A percentile compares a stretch with the other conserved stretches of the same genome.
These are phyloP conservation scores for Channa striata DNA, from an alignment of 2,797 vertebrate species.

Conservation along the genomic window DNA sequence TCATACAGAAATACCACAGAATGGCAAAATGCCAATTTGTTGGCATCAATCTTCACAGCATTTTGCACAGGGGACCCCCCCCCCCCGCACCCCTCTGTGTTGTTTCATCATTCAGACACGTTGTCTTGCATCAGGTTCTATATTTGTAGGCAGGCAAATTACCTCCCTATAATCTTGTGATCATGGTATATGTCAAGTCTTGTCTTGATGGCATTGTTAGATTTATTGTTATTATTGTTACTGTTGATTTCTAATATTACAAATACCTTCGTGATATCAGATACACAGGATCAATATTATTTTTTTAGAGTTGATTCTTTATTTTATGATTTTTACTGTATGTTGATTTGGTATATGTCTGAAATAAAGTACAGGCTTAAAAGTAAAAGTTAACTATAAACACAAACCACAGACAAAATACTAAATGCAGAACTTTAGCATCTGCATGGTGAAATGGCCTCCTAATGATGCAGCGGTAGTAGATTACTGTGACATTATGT, in stretches of 20 bases:
- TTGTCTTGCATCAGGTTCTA: slow-evolving; percentile 58
- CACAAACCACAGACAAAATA: neutral
- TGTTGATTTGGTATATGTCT: neutral
- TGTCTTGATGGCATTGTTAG: neutral
- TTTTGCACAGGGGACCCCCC: slow-evolving; percentile 28
- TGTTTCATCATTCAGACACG: slow-evolving; percentile 43
- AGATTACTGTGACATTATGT: neutral
- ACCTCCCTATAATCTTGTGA: slow-evolving; percentile 16
- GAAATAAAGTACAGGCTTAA: neutral
- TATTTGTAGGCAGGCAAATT: slow-evolving; percentile 47
- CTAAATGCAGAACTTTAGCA: neutral
- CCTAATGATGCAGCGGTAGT: neutral
- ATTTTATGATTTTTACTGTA: neutral
- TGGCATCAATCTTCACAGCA: slow-evolving; percentile 33
- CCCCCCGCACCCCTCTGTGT: neutral
- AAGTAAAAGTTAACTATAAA: neutral
- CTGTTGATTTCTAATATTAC: neutral
- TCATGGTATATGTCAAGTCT: slow-evolving; percentile 6
- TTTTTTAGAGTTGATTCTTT: neutral
- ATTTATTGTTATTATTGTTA: neutral
- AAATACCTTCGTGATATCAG: neutral
- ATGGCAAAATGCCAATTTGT: slow-evolving; percentile 11
- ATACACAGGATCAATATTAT: neutral
- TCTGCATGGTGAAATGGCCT: neutral
- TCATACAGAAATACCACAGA: slow-evolving; percentile 11